Evolutionary conservation across 2,797 vertebrate genomes (phyloP), one percentile per base, ranked within the genome.

Genomic region (Macroramphosus scolopax): DNA sequence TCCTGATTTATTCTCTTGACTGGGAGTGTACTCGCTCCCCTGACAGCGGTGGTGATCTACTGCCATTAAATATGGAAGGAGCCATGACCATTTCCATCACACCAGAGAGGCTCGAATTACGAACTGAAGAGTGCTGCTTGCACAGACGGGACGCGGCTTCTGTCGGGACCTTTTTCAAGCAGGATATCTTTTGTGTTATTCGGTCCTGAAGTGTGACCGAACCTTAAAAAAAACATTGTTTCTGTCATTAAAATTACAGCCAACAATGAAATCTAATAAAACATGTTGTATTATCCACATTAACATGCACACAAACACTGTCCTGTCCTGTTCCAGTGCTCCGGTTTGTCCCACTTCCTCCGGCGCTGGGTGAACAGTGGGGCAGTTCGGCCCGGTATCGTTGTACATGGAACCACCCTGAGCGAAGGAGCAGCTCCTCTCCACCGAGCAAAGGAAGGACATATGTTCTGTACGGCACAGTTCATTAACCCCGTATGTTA

Each of bases 401-500:
- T 24, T 38, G 39, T 14, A 17, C 42, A 37, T 15, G 29, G 3
- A 28, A 20, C 57, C 63, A 75, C 59, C 25, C 56, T 47, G 37
- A 61, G 14, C 38, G 59, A 51, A 37, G 24, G 40, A 25, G 54
- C 12, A 25, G 54, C 12, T 34, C 14, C 39, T 55, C 45, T 38
- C 18, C 14, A 45, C 45, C 38, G 51, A 47, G 55, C 35, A 65
- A n/a, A n/a, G 22, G 41, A 37, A 50, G 62, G 55, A 63, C 81
- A 85, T 79, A 72, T 83, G 80, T 66, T 53, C 59, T 35, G 28
- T 36, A 38, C 63, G 58, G 10, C 60, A 75, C 53, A 73, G 69
- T 64, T 78, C 70, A 83, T 78, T 78, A 68, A 71, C 41, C 30
- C 50, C 79, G 61, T 83, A 77, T 82, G 79, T 56, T 75, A 37